Percentiles rank a stretch among this genome's conserved stretches.
Evolutionary conservation across 2,888 invertebrate species (phyloP).

Genomic region (Caenorhabditis angaria): DNA sequence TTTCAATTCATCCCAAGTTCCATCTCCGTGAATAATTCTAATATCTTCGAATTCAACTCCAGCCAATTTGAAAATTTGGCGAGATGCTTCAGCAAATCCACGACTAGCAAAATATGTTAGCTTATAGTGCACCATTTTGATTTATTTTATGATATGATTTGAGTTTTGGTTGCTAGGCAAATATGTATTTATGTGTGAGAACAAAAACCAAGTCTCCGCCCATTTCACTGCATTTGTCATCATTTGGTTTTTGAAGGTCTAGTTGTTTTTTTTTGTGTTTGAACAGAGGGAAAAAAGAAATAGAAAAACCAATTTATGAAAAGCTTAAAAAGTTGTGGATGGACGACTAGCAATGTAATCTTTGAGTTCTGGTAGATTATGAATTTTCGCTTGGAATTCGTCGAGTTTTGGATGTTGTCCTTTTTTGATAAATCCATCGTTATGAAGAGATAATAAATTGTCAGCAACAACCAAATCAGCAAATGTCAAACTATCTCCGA

Average conservation of each 20-base stretch:
- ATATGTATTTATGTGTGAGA: too few species aligned
- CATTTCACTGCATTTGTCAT: not conserved
- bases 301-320: not conserved
- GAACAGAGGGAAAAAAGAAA: not conserved
- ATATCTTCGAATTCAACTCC: constrained; percentile 41
- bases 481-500: constrained; percentile 24
- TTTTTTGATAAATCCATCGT: constrained; percentile 5
- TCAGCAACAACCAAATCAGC: constrained; percentile 32
- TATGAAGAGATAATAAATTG: constrained; percentile 17
- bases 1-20: constrained; percentile 16
- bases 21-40: constrained; percentile 5
- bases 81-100: constrained; percentile 45
- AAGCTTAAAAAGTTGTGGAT: too few species aligned
- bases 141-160: not conserved
- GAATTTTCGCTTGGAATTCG: constrained; percentile 15
- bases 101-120: constrained; percentile 47
- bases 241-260: not conserved
- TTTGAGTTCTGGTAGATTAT: constrained; percentile 17
- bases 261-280: too few species aligned
- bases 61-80: constrained; percentile 44
- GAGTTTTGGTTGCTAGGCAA: not conserved
- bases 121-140: constrained; percentile 46
- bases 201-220: not conserved
- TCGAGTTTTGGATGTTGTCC: not conserved
- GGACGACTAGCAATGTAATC: constrained; percentile 26